Conservation (phyloP, 2,113 vertebrate species). For the Phylloscopus trochilus region DNA sequence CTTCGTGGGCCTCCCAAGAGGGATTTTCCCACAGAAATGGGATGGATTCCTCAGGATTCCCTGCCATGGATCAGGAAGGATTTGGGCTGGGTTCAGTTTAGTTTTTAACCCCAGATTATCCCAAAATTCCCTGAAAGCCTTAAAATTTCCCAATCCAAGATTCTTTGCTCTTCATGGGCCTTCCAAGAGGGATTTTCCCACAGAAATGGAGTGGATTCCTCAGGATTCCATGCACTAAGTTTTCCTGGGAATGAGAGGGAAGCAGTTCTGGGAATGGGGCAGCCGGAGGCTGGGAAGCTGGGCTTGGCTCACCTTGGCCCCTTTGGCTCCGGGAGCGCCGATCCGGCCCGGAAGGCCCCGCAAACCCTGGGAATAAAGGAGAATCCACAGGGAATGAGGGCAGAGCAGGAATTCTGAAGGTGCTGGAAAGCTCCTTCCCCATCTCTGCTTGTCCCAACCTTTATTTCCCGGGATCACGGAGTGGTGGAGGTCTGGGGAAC, state of each 20-base stretch:
- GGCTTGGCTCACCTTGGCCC: slow-evolving; percentile 73
- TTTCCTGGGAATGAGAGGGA: neutral
- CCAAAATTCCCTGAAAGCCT: neutral
- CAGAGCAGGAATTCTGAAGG: neutral
- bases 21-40: neutral
- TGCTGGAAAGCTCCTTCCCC: neutral
- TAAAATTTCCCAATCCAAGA: fast-evolving
- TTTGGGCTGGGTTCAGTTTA: neutral
- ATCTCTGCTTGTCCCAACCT: neutral
- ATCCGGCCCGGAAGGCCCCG: slow-evolving; percentile 76
- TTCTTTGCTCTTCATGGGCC: fast-evolving
- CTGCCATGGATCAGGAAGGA: neutral
- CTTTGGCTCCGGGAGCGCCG: slow-evolving; percentile 72
- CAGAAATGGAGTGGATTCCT: neutral
- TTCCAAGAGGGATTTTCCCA: neutral
- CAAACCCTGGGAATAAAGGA: slow-evolving; percentile 71
- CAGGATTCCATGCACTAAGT: neutral
- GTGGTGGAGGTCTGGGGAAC: neutral
- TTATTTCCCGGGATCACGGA: neutral
- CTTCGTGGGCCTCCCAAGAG: neutral
- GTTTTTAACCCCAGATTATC: neutral
- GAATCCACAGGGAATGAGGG: neutral
- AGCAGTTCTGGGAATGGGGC: neutral
- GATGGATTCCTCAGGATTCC: neutral
- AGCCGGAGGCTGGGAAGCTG: neutral